Percentiles rank a stretch among this genome's conserved stretches.
Conservation (phyloP, 2,113 vertebrate genomes). For the Oriolus oriolus region DNA sequence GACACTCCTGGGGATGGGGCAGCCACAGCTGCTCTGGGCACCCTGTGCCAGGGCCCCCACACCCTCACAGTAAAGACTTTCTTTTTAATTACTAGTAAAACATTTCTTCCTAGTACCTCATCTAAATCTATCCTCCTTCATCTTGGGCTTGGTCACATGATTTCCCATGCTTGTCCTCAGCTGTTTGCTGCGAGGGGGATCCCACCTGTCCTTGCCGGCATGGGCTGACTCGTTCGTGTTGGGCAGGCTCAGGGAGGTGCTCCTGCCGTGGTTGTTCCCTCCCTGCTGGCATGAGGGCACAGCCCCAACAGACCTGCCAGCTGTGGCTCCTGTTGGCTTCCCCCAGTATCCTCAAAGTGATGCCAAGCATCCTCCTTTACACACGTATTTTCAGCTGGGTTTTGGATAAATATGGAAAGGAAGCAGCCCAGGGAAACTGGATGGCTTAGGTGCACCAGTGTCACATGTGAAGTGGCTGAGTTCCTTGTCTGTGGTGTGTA, state of each 20-base stretch:
- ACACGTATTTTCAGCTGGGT: background rate
- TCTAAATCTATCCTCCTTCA: background rate
- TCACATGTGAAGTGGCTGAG: background rate
- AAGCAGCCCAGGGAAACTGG: background rate
- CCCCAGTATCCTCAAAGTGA: background rate
- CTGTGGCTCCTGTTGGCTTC: background rate
- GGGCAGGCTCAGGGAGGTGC: background rate
- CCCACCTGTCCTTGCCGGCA: background rate
- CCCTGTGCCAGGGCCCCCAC: fast-evolving
- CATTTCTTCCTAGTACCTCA: background rate
- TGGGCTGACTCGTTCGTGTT: fast-evolving
- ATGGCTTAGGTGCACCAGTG: background rate
- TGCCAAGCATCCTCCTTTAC: background rate
- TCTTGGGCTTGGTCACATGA: fast-evolving
- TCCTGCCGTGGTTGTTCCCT: background rate
- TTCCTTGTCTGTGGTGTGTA: fast-evolving
- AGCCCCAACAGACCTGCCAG: background rate
- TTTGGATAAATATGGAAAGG: background rate
- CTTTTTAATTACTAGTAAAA: background rate
- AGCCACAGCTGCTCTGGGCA: background rate
- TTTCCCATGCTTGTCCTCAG: background rate
- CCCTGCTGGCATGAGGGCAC: fast-evolving
- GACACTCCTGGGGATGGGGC: background rate
- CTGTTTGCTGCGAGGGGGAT: background rate
- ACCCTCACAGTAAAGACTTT: background rate